phyloP scores from a whole-genome alignment of 37 sponge, comb jelly and placozoan species.

The Eunapius fragilis region DNA sequence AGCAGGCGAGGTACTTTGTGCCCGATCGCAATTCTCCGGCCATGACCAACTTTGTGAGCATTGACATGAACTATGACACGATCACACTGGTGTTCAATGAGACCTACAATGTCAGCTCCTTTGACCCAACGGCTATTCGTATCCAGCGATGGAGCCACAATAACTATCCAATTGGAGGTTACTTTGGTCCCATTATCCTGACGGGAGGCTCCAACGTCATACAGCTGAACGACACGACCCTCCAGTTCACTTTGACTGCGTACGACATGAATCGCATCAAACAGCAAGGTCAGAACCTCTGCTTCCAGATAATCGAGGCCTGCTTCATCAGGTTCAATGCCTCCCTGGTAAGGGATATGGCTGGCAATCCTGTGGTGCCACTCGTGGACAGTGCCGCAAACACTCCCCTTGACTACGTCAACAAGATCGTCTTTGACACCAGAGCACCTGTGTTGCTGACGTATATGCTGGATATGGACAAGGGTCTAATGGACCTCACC shows the following conservation, averaged over 20 bases:
- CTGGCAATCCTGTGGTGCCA: constrained; percentile 56
- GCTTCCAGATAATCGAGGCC: constrained; percentile 18
- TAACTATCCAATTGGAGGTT: constrained; percentile 16
- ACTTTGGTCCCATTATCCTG: constrained; percentile 44
- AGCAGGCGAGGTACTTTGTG: constrained; percentile 65
- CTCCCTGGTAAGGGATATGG: constrained; percentile 78
- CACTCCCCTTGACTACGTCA: constrained; percentile 52
- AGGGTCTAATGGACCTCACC: constrained; percentile 76
- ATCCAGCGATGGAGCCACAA: constrained; percentile 78
- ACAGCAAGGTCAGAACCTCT: constrained; percentile 46
- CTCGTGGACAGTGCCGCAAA: constrained; percentile 14
- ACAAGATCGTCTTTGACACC: constrained; percentile 29
- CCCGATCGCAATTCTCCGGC: constrained; percentile 59
- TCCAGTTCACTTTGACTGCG: constrained; percentile 64
- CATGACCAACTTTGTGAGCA: constrained; percentile 61
- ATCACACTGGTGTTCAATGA: constrained; percentile 73
- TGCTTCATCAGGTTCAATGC: constrained; percentile 79
- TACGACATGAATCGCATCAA: constrained; percentile 86
- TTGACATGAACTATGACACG: constrained; percentile 62
- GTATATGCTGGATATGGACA: constrained; percentile 78
- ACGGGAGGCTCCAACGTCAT: constrained; percentile 70
- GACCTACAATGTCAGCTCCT: constrained; percentile 81
- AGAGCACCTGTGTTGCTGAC: constrained; percentile 52
- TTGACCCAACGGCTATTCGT: constrained; percentile 88
- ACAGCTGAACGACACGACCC: constrained; percentile 73